These are phyloP conservation scores for Phyllostomus discolor DNA, from an alignment of 2,113 vertebrate species.

Conservation along the genomic window DNA sequence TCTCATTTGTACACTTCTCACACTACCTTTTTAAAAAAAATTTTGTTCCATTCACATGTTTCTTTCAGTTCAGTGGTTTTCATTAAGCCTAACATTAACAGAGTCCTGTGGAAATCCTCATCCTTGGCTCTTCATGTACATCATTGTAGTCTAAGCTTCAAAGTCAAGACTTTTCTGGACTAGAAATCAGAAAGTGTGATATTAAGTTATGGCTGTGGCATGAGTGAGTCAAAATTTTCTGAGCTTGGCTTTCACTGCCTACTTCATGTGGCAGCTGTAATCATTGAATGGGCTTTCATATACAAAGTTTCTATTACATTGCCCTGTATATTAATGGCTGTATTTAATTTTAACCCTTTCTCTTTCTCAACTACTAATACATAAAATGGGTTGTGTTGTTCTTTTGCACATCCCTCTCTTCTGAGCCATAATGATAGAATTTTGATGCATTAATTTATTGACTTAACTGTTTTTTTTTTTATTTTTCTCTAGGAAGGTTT, in stretches of 20 bases:
- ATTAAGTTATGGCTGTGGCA: background rate
- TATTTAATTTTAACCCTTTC: conserved; percentile 36
- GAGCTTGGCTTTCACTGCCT: background rate
- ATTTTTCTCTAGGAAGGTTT: conserved; percentile 7
- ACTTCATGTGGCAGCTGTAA: background rate
- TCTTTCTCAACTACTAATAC: background rate
- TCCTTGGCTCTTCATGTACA: background rate
- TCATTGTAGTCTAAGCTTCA: background rate
- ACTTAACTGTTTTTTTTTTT: conserved; percentile 4
- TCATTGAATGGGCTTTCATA: background rate
- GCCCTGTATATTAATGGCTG: background rate
- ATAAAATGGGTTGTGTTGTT: background rate
- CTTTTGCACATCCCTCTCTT: background rate
- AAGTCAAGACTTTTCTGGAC: background rate
- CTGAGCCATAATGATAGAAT: background rate
- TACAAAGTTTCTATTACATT: background rate
- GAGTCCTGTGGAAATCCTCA: background rate
- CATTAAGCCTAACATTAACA: background rate
- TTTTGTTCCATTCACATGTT: background rate
- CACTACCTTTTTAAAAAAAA: background rate
- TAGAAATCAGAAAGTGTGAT: background rate
- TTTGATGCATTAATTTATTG: conserved; percentile 26
- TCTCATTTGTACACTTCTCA: background rate
- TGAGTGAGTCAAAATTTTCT: background rate
- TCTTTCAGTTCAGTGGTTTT: background rate